These are phyloP conservation scores for Acipenser oxyrinchus DNA, from an alignment of 2,797 vertebrate species.

Conservation along the genomic window DNA sequence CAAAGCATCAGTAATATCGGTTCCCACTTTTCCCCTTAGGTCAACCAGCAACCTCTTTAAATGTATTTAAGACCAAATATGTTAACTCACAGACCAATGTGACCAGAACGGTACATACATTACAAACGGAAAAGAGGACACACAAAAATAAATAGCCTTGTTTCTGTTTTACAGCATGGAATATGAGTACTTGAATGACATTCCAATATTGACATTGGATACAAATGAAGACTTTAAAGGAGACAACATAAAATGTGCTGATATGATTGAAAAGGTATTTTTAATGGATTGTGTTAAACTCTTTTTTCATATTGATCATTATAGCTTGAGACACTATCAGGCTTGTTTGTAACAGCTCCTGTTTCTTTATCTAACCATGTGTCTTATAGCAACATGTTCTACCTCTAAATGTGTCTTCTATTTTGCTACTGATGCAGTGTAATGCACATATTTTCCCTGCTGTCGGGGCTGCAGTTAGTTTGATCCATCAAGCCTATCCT, in stretches of 20 bases:
- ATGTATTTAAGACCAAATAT: neutral
- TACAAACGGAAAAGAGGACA: too few relatives aligned
- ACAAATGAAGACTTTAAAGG: slow-evolving; percentile 78
- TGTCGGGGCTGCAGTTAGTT: neutral
- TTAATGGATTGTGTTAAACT: too few relatives aligned
- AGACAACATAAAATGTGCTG: too few relatives aligned
- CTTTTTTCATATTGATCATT: neutral
- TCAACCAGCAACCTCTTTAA: neutral
- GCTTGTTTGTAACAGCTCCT: slow-evolving; percentile 81
- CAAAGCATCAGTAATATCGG: neutral
- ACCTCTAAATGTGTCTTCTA: slow-evolving; percentile 10
- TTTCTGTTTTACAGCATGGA: slow-evolving; percentile 56
- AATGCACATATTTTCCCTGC: too few relatives aligned
- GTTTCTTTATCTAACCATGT: slow-evolving; percentile 22
- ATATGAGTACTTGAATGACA: slow-evolving; percentile 73
- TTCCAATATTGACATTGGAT: slow-evolving; percentile 79
- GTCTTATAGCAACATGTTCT: slow-evolving; percentile 2
- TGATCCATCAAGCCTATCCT: too few relatives aligned
- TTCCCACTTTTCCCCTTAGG: neutral
- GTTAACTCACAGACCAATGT: neutral
- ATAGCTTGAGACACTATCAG: slow-evolving; percentile 46
- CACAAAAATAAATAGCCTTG: neutral
- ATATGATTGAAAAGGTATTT: too few relatives aligned
- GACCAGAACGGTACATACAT: too few relatives aligned
- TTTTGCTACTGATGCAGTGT: too few relatives aligned